A percentile compares a stretch with the other conserved stretches of the same genome.
These are phyloP conservation scores for Drosophila littoralis DNA, from an alignment of 1,140 invertebrate genomes.

Conservation along the genomic window DNA sequence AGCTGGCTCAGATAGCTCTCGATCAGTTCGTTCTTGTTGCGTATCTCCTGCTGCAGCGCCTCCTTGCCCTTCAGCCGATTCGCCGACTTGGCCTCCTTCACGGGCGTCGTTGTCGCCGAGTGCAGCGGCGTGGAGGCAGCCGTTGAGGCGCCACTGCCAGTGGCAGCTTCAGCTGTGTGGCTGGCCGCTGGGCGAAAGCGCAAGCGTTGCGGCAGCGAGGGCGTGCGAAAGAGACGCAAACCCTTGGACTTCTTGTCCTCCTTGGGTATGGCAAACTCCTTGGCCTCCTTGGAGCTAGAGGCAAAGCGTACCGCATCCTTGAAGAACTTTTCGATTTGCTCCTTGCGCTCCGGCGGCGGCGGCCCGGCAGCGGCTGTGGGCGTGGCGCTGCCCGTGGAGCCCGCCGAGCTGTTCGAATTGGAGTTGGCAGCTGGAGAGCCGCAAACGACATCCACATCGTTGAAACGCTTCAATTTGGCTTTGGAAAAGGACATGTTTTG, in stretches of 20 bases:
- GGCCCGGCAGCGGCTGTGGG: conserved; percentile 46
- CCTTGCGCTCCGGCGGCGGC: conserved; percentile 71
- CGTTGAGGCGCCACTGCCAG: conserved; percentile 56
- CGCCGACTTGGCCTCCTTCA: conserved; percentile 78
- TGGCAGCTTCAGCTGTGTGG: conserved; percentile 40
- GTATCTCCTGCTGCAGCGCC: conserved; percentile 80
- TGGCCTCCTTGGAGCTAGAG: conserved; percentile 76
- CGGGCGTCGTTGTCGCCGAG: conserved; percentile 74
- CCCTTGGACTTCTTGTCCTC: conserved; percentile 82
- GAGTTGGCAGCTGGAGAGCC: conserved; percentile 64
- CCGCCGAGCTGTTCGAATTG: conserved; percentile 59
- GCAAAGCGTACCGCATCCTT: conserved; percentile 80
- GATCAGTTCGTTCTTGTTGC: conserved; percentile 80
- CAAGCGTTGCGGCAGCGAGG: conserved; percentile 79
- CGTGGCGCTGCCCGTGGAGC: conserved; percentile 63
- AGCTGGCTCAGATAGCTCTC: conserved; percentile 77
- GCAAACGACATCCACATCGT: conserved; percentile 78
- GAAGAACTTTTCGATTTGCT: conserved; percentile 83
- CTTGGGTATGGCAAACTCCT: conserved; percentile 82
- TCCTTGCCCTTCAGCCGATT: conserved; percentile 80
- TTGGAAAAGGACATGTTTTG: conserved; percentile 79
- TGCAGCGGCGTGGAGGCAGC: conserved; percentile 76
- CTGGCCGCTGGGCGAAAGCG: conserved; percentile 75
- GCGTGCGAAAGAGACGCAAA: conserved; percentile 77
- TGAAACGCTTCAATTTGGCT: conserved; percentile 83